Evolutionary conservation across 2,797 vertebrate species (phyloP).

Genomic region (Sebastes umbrosus): DNA sequence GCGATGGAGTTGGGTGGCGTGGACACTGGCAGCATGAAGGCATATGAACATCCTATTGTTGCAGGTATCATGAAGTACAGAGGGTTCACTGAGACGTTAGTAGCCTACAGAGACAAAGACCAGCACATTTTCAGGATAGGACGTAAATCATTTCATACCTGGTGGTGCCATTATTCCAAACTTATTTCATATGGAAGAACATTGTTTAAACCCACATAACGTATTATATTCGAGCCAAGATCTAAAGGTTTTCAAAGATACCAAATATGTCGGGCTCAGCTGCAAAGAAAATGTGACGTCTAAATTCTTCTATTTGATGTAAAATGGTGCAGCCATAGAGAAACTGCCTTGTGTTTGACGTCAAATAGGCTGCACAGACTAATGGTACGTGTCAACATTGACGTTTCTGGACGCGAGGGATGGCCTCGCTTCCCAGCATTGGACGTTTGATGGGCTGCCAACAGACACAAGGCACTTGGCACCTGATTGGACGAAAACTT

Average conservation of each 20-base stretch:
- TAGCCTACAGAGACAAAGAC: conserved; percentile 83
- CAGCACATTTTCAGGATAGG: neutral
- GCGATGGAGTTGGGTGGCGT: conserved; percentile 98
- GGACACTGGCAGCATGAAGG: conserved; percentile 97
- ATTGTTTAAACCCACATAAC: neutral
- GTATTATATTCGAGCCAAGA: neutral
- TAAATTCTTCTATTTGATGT: neutral
- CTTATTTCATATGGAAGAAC: neutral
- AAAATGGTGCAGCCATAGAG: neutral
- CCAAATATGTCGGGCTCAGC: neutral
- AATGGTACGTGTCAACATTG: too few species aligned
- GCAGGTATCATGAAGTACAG: conserved; percentile 97
- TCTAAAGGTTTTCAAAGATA: neutral
- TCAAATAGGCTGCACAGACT: neutral
- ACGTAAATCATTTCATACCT: neutral
- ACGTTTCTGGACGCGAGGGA: too few species aligned
- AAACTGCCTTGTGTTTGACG: neutral
- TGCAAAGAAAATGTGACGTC: neutral
- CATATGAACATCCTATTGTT: conserved; percentile 91
- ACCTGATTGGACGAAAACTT: too few species aligned
- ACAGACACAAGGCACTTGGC: too few species aligned
- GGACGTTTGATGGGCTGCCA: too few species aligned
- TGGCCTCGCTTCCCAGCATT: too few species aligned
- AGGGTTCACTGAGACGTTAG: conserved; percentile 88
- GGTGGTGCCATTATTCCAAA: neutral